phyloP scores from a whole-genome alignment of 1,140 invertebrate species.

The Plutomurus gul region DNA sequence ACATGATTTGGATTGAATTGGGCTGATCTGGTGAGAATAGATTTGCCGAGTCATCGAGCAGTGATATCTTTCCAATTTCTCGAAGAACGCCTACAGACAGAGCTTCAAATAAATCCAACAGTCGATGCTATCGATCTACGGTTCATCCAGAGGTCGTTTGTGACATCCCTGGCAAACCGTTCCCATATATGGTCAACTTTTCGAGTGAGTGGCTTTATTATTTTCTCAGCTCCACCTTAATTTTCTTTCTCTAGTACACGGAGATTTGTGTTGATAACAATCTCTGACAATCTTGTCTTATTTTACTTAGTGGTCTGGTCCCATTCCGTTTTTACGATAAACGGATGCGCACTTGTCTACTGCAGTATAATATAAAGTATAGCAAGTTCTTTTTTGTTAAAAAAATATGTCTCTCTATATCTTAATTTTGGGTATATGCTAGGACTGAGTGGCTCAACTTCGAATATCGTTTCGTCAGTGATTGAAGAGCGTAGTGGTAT shows the following conservation, averaged over 20 bases:
- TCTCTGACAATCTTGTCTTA: not conserved
- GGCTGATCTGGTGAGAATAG: slow-evolving; percentile 22
- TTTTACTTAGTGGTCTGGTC: too few species aligned
- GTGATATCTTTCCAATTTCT: slow-evolving; percentile 40
- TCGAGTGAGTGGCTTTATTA: slow-evolving; percentile 45
- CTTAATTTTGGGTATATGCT: not conserved
- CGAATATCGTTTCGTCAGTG: slow-evolving; percentile 33
- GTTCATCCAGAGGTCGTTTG: slow-evolving; percentile 63
- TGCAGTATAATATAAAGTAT: not conserved
- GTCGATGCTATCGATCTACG: slow-evolving; percentile 56
- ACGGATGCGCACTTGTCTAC: not conserved
- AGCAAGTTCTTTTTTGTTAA: not conserved
- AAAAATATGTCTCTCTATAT: not conserved
- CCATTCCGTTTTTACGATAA: not conserved
- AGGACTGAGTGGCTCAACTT: slow-evolving; percentile 49
- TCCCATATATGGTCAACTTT: slow-evolving; percentile 51
- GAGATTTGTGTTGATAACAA: not conserved
- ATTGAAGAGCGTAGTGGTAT: slow-evolving; percentile 45
- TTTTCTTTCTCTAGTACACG: too few species aligned
- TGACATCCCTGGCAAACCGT: slow-evolving; percentile 59
- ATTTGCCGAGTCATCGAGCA: slow-evolving; percentile 40
- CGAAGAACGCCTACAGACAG: slow-evolving; percentile 30
- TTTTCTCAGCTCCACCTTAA: not conserved
- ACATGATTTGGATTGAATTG: not conserved
- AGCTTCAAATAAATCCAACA: slow-evolving; percentile 5